Evolutionary conservation across 2,888 invertebrate genomes (phyloP), one percentile per base, ranked within the genome.

Genomic region (Eremobia ochroleuca): DNA sequence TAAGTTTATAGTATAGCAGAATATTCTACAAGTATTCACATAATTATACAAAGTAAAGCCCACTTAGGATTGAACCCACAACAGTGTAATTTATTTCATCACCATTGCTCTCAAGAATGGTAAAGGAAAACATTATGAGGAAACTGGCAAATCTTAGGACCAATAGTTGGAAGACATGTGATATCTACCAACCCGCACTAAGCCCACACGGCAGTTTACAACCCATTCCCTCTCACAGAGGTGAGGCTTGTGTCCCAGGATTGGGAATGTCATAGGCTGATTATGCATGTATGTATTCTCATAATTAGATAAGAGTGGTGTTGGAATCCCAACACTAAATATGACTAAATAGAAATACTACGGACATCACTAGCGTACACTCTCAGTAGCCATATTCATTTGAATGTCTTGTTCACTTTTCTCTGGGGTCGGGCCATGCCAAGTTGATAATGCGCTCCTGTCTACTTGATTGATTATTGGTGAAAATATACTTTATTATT

Each of bases 1-100:
- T 74, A 82, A 66, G 70, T 58, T 25, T 25, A 49, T 40, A 43
- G 0, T 78, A 58, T n/a, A 65, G 34, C 25, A 37, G 34, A 46
- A 55, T 52, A 62, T 52, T 55, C 1, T 52, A 28, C 0, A 61
- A 34, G 18, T 52, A 25, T 46, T 37, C 18, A 15, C 15, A 55
- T 4, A 55, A 1, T 55, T 28, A 49, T 25, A 25, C n/a, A 13
- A 55, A 52, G 25, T 52, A 52, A 52, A 25, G n/a, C 1, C 25
- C 21, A 11, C 11, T 11, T 25, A 11, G 11, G 11, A n/a, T 55
- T 1, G 0, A n/a, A 25, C 11, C 11, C 52, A 25, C 25, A 25
- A 25, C 25, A 4, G 11, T n/a, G 52, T 11, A 0, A 52, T n/a
- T 52, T 52, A 52, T 52, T 52, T 52, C n/a, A n/a, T n/a, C 52